Conservation (phyloP, 2,797 vertebrate genomes). For the Arremon aurantiirostris region DNA sequence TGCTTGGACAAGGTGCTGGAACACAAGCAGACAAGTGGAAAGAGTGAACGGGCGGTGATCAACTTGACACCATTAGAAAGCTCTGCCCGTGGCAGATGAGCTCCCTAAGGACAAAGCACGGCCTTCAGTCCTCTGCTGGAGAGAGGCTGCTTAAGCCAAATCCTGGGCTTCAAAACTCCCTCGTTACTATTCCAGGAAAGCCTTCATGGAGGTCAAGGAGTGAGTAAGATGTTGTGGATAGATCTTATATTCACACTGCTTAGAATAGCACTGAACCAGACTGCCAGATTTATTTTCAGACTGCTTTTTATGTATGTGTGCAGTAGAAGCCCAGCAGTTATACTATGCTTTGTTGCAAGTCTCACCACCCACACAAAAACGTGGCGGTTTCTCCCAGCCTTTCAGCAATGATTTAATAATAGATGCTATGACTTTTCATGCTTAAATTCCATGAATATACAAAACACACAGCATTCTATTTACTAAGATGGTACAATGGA, state of each 20-base stretch:
- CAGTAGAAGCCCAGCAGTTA: slow-evolving; percentile 48
- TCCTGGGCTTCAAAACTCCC: background rate
- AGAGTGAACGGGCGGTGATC: background rate
- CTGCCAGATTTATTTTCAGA: slow-evolving; percentile 62
- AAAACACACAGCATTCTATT: slow-evolving; percentile 20
- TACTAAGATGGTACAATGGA: background rate
- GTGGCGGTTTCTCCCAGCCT: slow-evolving; percentile 2
- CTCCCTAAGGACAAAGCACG: background rate
- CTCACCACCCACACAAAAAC: slow-evolving; percentile 48
- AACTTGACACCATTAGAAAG: rapidly evolving
- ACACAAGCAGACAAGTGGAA: slow-evolving; percentile 9
- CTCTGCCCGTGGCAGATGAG: rapidly evolving
- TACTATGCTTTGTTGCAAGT: slow-evolving; percentile 58
- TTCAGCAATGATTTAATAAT: slow-evolving; percentile 60
- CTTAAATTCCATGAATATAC: slow-evolving; percentile 31
- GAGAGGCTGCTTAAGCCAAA: background rate
- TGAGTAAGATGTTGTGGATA: slow-evolving; percentile 35
- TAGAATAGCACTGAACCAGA: slow-evolving; percentile 53
- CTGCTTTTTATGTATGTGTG: slow-evolving; percentile 41
- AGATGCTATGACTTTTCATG: slow-evolving; percentile 14
- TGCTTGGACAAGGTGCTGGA: slow-evolving; percentile 92
- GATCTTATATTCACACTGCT: slow-evolving; percentile 24
- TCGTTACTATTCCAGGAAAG: slow-evolving; percentile 54
- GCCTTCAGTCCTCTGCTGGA: background rate
- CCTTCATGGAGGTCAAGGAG: slow-evolving; percentile 44